Evolutionary conservation across 2,888 invertebrate species (phyloP), one percentile per base, ranked within the genome.

Genomic region (Archips xylosteana): DNA sequence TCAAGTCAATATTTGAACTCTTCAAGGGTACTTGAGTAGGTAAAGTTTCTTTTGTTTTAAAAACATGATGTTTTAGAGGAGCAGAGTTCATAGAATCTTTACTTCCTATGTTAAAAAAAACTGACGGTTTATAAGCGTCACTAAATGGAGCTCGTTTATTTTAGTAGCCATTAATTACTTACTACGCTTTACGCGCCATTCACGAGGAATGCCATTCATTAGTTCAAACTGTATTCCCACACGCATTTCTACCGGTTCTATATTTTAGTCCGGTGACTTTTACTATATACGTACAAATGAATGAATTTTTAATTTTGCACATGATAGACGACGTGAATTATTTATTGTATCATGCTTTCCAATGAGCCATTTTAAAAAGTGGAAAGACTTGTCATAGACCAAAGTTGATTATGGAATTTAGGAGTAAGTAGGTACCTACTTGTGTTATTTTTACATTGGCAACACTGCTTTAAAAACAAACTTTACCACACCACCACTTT

Each of bases 151-250:
- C 51, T 23, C 34, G 13, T 45, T 60, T 32, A 59, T 61, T 42
- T 57, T 73, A 60, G 51, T 42, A 34, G 12, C 32, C 39, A 65
- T 65, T 74, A 69, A 69, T 69, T 69, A 64, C 47, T 49, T 23
- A 23, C 36, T 54, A 66, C 49, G 15, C 34, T 68, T 68, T 67
- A 72, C 57, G 57, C 47, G 15, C 42, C 69, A 74, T 74, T 69
- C 59, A 51, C 4, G 39, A n/a, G 57, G 66, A 49, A 68, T 59
- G 42, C 49, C 65, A 65, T 74, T 61, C 69, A 70, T 64, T 42
- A 9, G 45, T 39, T 64, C 36, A 23, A 61, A 34, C 47, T 2
- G 8, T 9, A 32, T 57, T 70, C 60, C 67, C 60, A 65, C 64
- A 51, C 15, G 61, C n/a, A 6, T 39, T 42, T 32, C 12, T 10